Base-by-base conservation (phyloP, 2,113 vertebrate genomes). In the Ondatra zibethicus region DNA sequence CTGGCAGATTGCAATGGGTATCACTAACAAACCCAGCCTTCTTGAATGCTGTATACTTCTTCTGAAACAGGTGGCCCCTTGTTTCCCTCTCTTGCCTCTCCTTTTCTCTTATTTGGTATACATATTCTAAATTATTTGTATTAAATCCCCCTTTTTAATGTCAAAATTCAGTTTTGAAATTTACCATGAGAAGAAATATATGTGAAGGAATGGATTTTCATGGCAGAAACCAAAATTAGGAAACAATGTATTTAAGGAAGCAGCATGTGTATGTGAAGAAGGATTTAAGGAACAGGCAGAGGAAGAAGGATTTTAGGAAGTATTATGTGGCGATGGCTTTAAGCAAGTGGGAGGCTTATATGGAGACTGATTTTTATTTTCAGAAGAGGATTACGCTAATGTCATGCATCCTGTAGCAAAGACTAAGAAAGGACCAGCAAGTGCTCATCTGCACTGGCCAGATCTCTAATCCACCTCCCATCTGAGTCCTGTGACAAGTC, bases 401-500 rank as follows among this genome's bases (percentile, higher is more conserved):
- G 42, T 66, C 85, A 91, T 89, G 19, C 81, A 91, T 89, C 75
- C 88, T 80, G 36, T 68, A 95, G n/a, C 82, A 92, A 78, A 93
- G 95, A 84, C 39, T 84, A 88, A 45, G 21, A 76, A 94, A 92
- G 23, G 68, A 33, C 63, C 66, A 92, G 81, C 92, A 97, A 81
- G 61, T 97, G 86, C 86, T 36, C 21, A 82, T 72, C 55, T 70
- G 23, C 8, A 29, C 63, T 68, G 81, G 55, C 68, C 88, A 63
- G 36, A 47, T 73, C 23, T 92, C 36, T 70, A 85, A 91, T 91
- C 47, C 78, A 91, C n/a, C 36, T 70, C 81, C 61, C 86, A 91
- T 68, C 84, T 92, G 76, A 86, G 96, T 92, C 92, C 9, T 9
- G 73, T 76, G 96, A 96, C 96, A 96, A 97, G 52, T 89, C 66